These are phyloP conservation scores for Hyles vespertilio DNA, from an alignment of 1,140 invertebrate species.

Conservation along the genomic window DNA sequence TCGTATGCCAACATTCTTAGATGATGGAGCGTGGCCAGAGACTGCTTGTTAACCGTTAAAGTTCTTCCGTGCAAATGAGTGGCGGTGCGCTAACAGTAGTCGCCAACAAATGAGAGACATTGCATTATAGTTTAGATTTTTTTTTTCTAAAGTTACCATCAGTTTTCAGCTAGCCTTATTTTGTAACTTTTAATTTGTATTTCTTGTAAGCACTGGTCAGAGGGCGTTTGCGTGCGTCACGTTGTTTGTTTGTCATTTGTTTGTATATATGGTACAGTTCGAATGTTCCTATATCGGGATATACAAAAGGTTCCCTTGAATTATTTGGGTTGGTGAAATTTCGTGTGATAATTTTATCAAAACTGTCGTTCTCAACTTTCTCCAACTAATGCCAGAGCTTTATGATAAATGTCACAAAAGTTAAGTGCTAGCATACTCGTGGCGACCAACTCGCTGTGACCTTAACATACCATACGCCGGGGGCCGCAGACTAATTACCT, in stretches of 20 bases:
- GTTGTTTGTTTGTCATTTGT: slow-evolving; percentile 15
- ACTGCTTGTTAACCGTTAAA: slow-evolving; percentile 12
- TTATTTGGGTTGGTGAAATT: no score
- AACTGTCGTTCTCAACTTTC: no score
- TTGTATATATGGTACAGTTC: slow-evolving; percentile 35
- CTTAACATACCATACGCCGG: no score
- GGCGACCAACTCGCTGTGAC: no score
- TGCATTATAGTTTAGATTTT: slow-evolving; percentile 57
- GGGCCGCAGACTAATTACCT: no score
- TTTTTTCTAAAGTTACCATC: slow-evolving; percentile 73
- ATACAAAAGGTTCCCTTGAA: no score
- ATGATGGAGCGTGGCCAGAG: neutral
- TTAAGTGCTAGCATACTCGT: no score
- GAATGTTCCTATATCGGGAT: neutral
- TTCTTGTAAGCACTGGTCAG: slow-evolving; percentile 43
- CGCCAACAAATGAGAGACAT: slow-evolving; percentile 51
- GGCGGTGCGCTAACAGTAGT: neutral
- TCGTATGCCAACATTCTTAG: no score
- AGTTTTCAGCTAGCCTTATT: slow-evolving; percentile 72
- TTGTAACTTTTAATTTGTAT: slow-evolving; percentile 57
- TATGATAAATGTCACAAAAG: no score
- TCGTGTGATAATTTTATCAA: no score
- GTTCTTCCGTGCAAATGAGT: slow-evolving; percentile 27
- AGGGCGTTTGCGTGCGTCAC: slow-evolving; percentile 50
- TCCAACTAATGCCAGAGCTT: no score